Conservation (phyloP, 2,113 vertebrate genomes). For the Monopterus albus region DNA sequence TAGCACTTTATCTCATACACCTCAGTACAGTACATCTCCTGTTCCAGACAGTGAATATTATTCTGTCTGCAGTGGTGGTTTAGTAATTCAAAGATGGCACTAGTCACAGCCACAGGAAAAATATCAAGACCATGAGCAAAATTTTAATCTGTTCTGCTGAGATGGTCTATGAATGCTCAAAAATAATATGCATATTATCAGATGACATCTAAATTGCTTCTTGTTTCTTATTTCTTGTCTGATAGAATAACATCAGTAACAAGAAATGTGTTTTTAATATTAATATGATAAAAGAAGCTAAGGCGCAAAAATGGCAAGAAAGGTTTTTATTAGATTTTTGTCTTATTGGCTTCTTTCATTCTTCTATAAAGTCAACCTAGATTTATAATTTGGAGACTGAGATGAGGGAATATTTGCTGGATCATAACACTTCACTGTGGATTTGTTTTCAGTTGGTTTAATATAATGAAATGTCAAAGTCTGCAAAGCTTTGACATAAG, state of each 20-base stretch:
- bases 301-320: neutral
- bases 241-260: neutral
- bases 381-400: conserved; percentile 2
- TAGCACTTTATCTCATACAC: neutral
- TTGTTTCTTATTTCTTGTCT: conserved; percentile 6
- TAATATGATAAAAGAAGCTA: conserved; percentile 15
- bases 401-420: conserved; percentile 2
- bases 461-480: neutral
- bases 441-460: conserved; percentile 4
- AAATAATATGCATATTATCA: conserved; percentile 15
- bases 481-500: neutral
- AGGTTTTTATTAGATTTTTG: conserved; percentile 3
- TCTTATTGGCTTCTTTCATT: neutral
- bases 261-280: neutral
- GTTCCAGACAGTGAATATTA: neutral
- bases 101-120: neutral
- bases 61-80: neutral
- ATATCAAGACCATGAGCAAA: neutral
- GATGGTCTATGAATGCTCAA: neutral
- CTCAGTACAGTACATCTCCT: too few species aligned
- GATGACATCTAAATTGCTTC: conserved; percentile 2
- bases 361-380: neutral
- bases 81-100: conserved; percentile 11
- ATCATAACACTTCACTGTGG: conserved; percentile 8
- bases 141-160: neutral